Conservation (phyloP, 2,888 invertebrate genomes). For the Bimastos eiseni region DNA sequence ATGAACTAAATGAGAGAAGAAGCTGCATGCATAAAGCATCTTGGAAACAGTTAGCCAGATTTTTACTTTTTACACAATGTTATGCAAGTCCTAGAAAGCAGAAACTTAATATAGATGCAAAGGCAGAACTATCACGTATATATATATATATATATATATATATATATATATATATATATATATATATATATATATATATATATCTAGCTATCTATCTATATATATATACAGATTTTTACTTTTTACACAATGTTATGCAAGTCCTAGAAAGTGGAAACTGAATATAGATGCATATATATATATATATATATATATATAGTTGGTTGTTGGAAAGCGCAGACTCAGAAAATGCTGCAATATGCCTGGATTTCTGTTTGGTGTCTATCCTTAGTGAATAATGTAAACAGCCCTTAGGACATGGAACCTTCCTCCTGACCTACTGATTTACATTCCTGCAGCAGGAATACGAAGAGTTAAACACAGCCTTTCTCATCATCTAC, state of each 20-base stretch:
- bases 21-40: not conserved
- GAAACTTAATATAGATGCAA: not conserved
- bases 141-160: not conserved
- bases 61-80: not conserved
- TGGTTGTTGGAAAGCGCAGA: not conserved
- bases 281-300: too few relatives aligned
- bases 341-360: not conserved
- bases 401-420: conserved; percentile 4
- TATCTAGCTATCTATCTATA: too few relatives aligned
- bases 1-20: not conserved
- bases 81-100: not conserved
- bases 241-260: conserved; percentile 13
- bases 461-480: not conserved
- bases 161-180: too few relatives aligned
- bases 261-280: not conserved
- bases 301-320: not conserved
- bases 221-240: too few relatives aligned
- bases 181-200: too few relatives aligned
- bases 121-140: too few relatives aligned
- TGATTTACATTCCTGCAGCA: conserved; percentile 13
- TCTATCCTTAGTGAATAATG: not conserved
- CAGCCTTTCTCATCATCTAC: not conserved
- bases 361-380: not conserved
- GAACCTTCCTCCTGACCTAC: conserved; percentile 6
- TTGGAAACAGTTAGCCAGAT: not conserved